Conservation (phyloP, 2,888 invertebrate genomes). For the Pachydiplax longipennis region DNA sequence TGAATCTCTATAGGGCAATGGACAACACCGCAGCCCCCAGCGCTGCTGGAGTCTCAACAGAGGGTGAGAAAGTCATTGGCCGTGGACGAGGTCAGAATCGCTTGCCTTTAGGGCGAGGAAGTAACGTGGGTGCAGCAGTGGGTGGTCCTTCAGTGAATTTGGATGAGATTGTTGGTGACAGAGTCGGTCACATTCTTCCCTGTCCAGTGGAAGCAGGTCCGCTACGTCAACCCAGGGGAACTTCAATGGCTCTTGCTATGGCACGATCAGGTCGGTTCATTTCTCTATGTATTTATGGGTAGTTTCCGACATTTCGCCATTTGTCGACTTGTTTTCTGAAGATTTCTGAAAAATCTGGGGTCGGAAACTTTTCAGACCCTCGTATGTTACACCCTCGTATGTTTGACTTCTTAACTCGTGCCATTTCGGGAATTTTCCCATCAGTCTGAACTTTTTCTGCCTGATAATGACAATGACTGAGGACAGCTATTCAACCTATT, state of each 20-base stretch:
- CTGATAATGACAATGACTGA: neutral
- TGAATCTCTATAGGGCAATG: neutral
- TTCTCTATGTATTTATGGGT: neutral
- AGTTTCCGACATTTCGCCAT: too few relatives aligned
- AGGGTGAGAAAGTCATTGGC: neutral
- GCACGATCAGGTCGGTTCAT: neutral
- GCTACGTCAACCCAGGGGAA: neutral
- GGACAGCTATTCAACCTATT: neutral
- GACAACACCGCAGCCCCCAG: neutral
- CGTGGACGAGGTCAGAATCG: neutral
- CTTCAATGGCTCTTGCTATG: neutral
- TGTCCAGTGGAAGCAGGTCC: constrained; percentile 14
- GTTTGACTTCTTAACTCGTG: too few relatives aligned
- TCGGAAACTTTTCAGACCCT: too few relatives aligned
- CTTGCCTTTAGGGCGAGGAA: neutral
- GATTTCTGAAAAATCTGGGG: too few relatives aligned
- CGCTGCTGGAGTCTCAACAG: neutral
- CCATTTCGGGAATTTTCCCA: too few relatives aligned
- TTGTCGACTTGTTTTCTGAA: too few relatives aligned
- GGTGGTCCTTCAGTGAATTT: neutral
- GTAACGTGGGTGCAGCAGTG: too few relatives aligned
- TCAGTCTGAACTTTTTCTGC: too few relatives aligned
- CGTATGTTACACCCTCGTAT: too few relatives aligned
- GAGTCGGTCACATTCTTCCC: neutral
- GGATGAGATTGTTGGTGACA: neutral